phyloP scores from a whole-genome alignment of 2,113 vertebrate genomes.

The Aspiorhynchus laticeps region DNA sequence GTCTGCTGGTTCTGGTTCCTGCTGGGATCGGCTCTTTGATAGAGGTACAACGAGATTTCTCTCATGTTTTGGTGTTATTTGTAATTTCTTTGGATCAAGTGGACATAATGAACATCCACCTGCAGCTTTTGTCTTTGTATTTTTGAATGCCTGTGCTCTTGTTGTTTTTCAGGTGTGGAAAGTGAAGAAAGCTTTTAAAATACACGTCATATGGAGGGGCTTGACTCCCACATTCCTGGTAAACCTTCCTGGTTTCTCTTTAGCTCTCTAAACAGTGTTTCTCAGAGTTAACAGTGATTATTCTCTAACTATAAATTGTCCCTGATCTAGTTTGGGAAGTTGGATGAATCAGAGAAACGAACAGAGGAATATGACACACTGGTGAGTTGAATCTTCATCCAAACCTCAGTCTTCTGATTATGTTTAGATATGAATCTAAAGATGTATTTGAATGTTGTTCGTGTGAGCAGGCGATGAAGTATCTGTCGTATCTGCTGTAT shows the following conservation, averaged over 20 bases:
- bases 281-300: not conserved
- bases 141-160: not conserved
- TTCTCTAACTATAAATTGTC: not conserved
- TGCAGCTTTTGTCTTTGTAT: too few species aligned
- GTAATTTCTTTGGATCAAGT: not conserved
- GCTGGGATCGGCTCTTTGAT: constrained; percentile 92
- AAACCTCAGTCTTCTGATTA: not conserved
- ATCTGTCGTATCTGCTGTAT: constrained; percentile 93
- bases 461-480: constrained; percentile 89
- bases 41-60: constrained; percentile 77
- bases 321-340: constrained; percentile 84
- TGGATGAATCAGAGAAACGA: constrained; percentile 88
- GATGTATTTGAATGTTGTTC: not conserved
- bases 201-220: constrained; percentile 86
- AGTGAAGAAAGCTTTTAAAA: constrained; percentile 97
- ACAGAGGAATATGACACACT: constrained; percentile 94
- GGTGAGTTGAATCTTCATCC: constrained; percentile 71
- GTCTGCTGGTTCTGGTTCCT: constrained; percentile 91
- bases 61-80: not conserved
- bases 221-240: constrained; percentile 85
- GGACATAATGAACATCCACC: not conserved
- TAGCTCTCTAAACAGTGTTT: not conserved
- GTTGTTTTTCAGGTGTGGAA: constrained; percentile 85
- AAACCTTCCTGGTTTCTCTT: constrained; percentile 14
- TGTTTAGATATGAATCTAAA: not conserved